Percentiles rank a stretch among this genome's conserved stretches.
Evolutionary conservation across 2,113 vertebrate species (phyloP).

Genomic region (Pleuronectes platessa): DNA sequence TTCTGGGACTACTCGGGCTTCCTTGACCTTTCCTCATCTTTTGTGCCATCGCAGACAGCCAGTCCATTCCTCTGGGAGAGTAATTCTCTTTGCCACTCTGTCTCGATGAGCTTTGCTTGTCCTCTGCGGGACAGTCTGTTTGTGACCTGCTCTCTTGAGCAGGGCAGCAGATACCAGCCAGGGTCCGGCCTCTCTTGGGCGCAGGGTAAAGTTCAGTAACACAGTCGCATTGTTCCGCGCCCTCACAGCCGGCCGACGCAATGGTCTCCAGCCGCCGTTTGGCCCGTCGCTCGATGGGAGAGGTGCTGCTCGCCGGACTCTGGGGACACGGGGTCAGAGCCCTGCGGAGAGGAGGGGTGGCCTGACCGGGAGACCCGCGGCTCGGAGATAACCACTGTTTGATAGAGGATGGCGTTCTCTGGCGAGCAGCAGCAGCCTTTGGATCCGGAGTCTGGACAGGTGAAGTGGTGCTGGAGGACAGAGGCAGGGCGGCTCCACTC

Average conservation of each 20-base stretch:
- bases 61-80: slow-evolving; percentile 85
- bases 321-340: slow-evolving; percentile 85
- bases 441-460: slow-evolving; percentile 48
- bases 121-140: slow-evolving; percentile 40
- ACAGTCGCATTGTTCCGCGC: slow-evolving; percentile 79
- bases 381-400: slow-evolving; percentile 87
- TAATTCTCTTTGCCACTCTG: slow-evolving; percentile 90
- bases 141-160: slow-evolving; percentile 40
- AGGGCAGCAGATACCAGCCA: slow-evolving; percentile 78
- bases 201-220: slow-evolving; percentile 83
- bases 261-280: slow-evolving; percentile 91
- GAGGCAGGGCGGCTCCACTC: slow-evolving; percentile 86
- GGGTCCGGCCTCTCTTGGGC: slow-evolving; percentile 80
- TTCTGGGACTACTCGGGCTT: slow-evolving; percentile 65
- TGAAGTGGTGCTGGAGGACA: slow-evolving; percentile 85
- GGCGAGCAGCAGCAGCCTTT: slow-evolving; percentile 65
- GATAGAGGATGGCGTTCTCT: slow-evolving; percentile 82
- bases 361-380: slow-evolving; percentile 63
- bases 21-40: slow-evolving; percentile 79
- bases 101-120: slow-evolving; percentile 29
- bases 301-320: slow-evolving; percentile 51
- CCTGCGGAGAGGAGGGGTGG: slow-evolving; percentile 74
- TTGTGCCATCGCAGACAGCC: slow-evolving; percentile 90
- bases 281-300: slow-evolving; percentile 80
- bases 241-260: slow-evolving; percentile 72